A percentile compares a stretch with the other conserved stretches of the same genome.
phyloP scores from a whole-genome alignment of 2,113 vertebrate species.

The Cervus canadensis region DNA sequence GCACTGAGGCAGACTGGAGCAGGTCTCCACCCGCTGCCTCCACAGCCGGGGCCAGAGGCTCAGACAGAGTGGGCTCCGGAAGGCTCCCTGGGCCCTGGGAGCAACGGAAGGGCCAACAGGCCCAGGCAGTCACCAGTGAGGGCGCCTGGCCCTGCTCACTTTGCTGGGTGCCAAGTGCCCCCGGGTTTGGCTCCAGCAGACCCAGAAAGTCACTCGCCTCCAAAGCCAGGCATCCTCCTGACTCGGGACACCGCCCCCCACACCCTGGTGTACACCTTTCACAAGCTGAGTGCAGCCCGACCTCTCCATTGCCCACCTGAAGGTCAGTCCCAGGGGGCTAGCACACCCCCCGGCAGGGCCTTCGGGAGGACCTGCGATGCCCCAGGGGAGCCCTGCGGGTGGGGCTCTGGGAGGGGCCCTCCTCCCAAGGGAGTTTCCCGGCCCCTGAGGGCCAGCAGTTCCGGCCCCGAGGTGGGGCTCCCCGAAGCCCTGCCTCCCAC shows the following conservation, averaged over 20 bases:
- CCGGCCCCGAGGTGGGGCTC: slow-evolving; percentile 39
- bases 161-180: not conserved
- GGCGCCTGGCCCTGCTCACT: not conserved
- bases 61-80: not conserved
- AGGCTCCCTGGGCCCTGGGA: not conserved
- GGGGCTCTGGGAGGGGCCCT: not conserved
- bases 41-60: fast-evolving
- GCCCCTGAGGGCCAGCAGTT: not conserved
- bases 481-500: slow-evolving; percentile 5
- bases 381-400: not conserved
- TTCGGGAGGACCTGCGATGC: too few relatives aligned
- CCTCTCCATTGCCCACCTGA: fast-evolving
- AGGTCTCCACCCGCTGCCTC: fast-evolving
- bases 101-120: not conserved
- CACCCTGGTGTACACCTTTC: too few relatives aligned
- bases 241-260: not conserved
- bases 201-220: not conserved
- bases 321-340: not conserved
- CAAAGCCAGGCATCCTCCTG: fast-evolving
- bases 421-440: not conserved
- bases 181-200: fast-evolving
- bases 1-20: fast-evolving
- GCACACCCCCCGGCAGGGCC: not conserved
- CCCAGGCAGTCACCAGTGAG: fast-evolving
- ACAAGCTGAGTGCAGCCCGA: fast-evolving